These are phyloP conservation scores for Nephrocerus scutellatus DNA, from an alignment of 2,888 invertebrate genomes.

Conservation along the genomic window DNA sequence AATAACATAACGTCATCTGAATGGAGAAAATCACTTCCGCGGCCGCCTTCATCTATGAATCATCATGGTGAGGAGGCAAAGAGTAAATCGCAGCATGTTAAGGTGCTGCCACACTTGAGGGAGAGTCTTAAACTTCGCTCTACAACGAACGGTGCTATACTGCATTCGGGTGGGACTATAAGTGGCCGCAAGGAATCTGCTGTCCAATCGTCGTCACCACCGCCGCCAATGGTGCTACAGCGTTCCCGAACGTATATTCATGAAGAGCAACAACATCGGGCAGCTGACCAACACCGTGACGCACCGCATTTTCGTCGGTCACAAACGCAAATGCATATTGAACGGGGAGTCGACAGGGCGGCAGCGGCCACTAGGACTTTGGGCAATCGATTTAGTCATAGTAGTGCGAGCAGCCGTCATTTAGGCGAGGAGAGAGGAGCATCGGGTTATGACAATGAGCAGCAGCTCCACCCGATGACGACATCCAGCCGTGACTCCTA, in stretches of 20 bases:
- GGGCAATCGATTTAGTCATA: constrained; percentile 12
- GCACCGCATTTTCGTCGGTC: constrained; percentile 25
- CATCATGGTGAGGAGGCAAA: constrained; percentile 3
- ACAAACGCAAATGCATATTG: constrained; percentile 25
- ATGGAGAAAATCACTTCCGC: constrained; percentile 4
- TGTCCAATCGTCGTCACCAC: not conserved
- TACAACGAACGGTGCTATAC: constrained; percentile 75
- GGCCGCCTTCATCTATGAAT: constrained; percentile 11
- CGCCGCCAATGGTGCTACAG: constrained; percentile 16
- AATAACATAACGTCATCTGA: not conserved
- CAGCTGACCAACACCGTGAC: constrained; percentile 1
- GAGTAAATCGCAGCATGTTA: constrained; percentile 32
- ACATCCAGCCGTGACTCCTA: constrained; percentile 37
- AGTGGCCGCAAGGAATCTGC: constrained; percentile 57
- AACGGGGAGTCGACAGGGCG: constrained; percentile 13
- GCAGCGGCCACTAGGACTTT: constrained; percentile 9
- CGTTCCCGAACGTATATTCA: constrained; percentile 30
- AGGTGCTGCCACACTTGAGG: constrained; percentile 65
- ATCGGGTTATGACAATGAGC: too few relatives aligned
- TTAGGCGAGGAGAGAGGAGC: too few relatives aligned
- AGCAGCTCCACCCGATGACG: constrained; percentile 26
- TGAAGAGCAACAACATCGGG: constrained; percentile 16
- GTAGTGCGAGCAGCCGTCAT: constrained; percentile 3
- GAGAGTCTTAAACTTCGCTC: constrained; percentile 58
- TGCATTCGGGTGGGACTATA: constrained; percentile 77